Percentiles rank a stretch among this genome's conserved stretches.
phyloP scores from a whole-genome alignment of 2,797 vertebrate species.

The Malacoraja senta region DNA sequence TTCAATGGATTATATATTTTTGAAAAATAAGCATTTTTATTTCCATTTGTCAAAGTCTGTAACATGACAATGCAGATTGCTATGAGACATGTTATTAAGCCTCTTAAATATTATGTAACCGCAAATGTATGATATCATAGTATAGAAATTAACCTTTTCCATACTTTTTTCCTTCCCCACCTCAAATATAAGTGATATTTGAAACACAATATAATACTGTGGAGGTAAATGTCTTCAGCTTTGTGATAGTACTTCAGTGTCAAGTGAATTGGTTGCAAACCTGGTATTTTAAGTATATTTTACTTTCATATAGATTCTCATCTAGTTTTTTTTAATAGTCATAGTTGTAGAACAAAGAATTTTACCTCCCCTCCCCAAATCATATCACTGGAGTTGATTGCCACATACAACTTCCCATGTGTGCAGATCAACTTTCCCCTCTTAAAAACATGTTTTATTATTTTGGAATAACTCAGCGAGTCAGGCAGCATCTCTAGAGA shows the following conservation, averaged over 20 bases:
- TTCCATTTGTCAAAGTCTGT: background rate
- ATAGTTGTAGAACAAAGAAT: background rate
- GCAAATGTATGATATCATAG: background rate
- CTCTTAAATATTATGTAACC: background rate
- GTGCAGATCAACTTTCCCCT: background rate
- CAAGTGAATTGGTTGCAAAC: background rate
- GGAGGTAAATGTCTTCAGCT: background rate
- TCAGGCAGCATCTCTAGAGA: too few species aligned
- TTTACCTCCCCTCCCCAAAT: too few species aligned
- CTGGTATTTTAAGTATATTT: too few species aligned
- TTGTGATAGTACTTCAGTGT: background rate
- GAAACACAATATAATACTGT: background rate
- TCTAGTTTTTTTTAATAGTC: background rate
- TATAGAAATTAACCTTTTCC: background rate
- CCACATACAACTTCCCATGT: background rate
- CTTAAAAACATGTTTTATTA: background rate
- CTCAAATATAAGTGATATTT: background rate
- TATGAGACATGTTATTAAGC: background rate
- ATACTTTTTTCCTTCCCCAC: background rate
- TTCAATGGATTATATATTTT: background rate
- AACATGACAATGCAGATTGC: constrained; percentile 25
- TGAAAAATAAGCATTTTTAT: background rate
- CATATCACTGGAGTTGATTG: background rate
- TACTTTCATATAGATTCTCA: background rate
- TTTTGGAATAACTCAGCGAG: background rate